Base-by-base conservation (phyloP, 1,140 invertebrate genomes). In the Lineus longissimus region DNA sequence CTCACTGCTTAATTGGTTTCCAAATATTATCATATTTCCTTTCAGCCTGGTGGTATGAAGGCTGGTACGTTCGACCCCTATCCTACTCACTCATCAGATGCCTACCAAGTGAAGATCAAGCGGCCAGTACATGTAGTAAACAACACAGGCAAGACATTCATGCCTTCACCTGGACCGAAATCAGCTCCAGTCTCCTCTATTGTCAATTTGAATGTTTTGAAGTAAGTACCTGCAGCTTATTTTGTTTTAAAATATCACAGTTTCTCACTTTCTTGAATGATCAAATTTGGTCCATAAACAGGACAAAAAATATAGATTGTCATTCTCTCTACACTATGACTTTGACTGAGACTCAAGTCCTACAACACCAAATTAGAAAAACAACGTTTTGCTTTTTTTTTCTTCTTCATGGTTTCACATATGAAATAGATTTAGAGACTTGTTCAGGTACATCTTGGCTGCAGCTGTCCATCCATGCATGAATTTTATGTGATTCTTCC, bases 41-140 rank as follows among this genome's bases (percentile, higher is more conserved):
- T 69, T 9, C 56, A 82, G 80, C 70, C 76, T 67, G 80, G 69
- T 65, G 80, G 80, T 40, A 71, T 72, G 63, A 77, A 79, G 59
- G 73, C 74, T 63, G 81, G 81, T 36, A 81, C 78, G 59, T 82
- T 82, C 72, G 77, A 80, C 56, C 67, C 70, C 25, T 82, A 81
- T 66, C 81, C 81, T 19, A 70, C 68, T 15, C 77, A 82, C 59
- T 81, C 75, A 45, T 66, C 62, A 22, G 78, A 82, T 64, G 68
- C 75, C 17, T 81, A 78, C 64, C 73, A 70, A 59, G 64, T 75
- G 40, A 70, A 71, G 54, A 63, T 73, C 31, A 65, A 64, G 6
- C 66, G 72, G 40, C 62, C 71, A n/a, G 61, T 78, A 22, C 65
- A 74, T 67, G 70, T 79, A 15, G 79, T 81, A 19, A 81, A 81